These are phyloP conservation scores for Drosophila hawaiiensis DNA, from an alignment of 2,888 invertebrate species.

Conservation along the genomic window DNA sequence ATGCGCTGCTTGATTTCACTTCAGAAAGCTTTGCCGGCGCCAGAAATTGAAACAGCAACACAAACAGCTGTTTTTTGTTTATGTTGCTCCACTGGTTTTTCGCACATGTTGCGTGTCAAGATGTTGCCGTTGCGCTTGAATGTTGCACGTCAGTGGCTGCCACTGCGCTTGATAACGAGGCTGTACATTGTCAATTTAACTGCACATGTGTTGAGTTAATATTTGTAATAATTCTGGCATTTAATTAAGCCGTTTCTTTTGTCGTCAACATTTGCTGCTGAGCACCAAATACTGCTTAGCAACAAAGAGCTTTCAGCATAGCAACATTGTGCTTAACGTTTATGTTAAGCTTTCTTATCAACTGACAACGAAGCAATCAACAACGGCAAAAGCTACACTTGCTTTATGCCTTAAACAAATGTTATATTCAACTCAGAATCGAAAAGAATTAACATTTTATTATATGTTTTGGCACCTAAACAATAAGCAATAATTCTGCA, in stretches of 20 bases:
- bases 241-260: slow-evolving; percentile 37
- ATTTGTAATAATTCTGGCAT: slow-evolving; percentile 41
- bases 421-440: neutral
- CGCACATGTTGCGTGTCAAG: slow-evolving; percentile 49
- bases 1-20: slow-evolving; percentile 71
- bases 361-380: slow-evolving; percentile 1
- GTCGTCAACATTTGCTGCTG: slow-evolving; percentile 22
- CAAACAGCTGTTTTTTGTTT: slow-evolving; percentile 81
- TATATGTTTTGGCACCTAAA: neutral
- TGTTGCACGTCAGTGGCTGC: slow-evolving; percentile 41
- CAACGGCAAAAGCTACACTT: neutral
- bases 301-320: slow-evolving; percentile 58
- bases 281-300: slow-evolving; percentile 22
- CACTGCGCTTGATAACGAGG: slow-evolving; percentile 38
- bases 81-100: slow-evolving; percentile 73
- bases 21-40: slow-evolving; percentile 75
- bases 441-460: neutral
- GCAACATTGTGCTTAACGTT: slow-evolving; percentile 21
- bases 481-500: neutral
- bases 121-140: slow-evolving; percentile 57
- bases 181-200: slow-evolving; percentile 19
- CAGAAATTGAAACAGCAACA: slow-evolving; percentile 38
- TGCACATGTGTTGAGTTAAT: slow-evolving; percentile 61
- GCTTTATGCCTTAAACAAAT: neutral
- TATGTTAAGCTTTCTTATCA: slow-evolving; percentile 69